phyloP scores from a whole-genome alignment of 2,113 vertebrate genomes.

The Dromaius novaehollandiae region DNA sequence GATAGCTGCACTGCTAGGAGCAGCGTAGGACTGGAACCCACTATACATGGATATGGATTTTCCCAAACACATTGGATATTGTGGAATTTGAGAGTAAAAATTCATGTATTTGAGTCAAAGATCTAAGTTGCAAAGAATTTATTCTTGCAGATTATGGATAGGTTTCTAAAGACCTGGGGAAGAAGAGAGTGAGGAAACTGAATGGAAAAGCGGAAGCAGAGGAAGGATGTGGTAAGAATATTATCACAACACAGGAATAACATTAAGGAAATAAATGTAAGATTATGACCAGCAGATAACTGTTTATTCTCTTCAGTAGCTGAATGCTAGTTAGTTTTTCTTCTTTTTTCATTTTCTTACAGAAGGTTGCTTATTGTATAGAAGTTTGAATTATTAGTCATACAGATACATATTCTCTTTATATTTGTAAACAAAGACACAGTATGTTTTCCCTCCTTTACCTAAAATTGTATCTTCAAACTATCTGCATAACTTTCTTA shows the following conservation, averaged over 20 bases:
- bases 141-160: background rate
- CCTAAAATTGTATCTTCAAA: background rate
- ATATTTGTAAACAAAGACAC: background rate
- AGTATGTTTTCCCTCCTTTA: background rate
- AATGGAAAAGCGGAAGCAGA: background rate
- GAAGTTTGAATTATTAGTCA: background rate
- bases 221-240: background rate
- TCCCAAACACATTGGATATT: background rate
- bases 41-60: background rate
- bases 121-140: background rate
- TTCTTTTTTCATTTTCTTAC: background rate
- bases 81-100: background rate
- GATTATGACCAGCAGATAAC: background rate
- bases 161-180: background rate
- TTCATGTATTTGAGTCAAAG: background rate
- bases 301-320: background rate
- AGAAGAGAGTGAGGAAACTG: background rate
- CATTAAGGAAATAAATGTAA: background rate
- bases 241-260: background rate
- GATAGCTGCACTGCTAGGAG: background rate
- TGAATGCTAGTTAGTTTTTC: background rate
- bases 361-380: background rate
- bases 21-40: background rate
- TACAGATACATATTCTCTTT: background rate
- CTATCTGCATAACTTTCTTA: background rate